Base-by-base conservation (phyloP, 1,140 invertebrate species). In the Drosophila rhopaloa region DNA sequence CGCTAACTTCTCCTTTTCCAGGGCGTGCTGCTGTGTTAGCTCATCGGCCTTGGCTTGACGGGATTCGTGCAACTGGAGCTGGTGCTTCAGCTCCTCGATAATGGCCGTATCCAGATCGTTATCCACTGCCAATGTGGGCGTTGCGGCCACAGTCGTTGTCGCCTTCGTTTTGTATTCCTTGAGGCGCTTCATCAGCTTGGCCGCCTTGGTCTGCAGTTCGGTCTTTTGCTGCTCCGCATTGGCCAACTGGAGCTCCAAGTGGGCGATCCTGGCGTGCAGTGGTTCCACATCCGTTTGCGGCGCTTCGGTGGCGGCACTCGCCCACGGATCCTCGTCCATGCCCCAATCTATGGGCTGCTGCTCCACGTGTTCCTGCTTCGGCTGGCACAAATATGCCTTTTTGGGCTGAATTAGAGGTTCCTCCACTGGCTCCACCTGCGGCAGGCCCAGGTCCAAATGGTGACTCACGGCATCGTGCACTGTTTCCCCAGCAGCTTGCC, bases 111-210 rank as follows among this genome's bases (percentile, higher is more conserved):
- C 95, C 46, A 97, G 93, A 86, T 96, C 94, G 40, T 94, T 94
- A 47, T 74, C 59, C 19, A 57, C 50, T 6, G 50, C 4, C 8
- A 19, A n/a, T 40, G 73, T 38, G 10, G 56, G 55, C 10, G 66
- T 51, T 5, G 59, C 7, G 2, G 32, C 2, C 10, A n/a, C 14
- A 1, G 65, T 11, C 4, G 38, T n/a, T 7, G 46, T 48, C 14
- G 65, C 80, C 94, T 79, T 94, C 94, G 4, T 93, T 57, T 91
- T 96, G 96, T 60, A 96, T 82, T 96, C 96, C 81, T 96, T 96
- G 1, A 96, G 88, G 90, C 96, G 96, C 79, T 95, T 96, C 66
- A 97, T 92, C 13, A 96, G 93, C 93, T 96, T 96, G 7, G 93
- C 93, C 27, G 94, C 94, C 77, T 96, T 96, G 1, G 94, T 79